Conservation (phyloP, 2,888 invertebrate genomes). For the Phania funesta region DNA sequence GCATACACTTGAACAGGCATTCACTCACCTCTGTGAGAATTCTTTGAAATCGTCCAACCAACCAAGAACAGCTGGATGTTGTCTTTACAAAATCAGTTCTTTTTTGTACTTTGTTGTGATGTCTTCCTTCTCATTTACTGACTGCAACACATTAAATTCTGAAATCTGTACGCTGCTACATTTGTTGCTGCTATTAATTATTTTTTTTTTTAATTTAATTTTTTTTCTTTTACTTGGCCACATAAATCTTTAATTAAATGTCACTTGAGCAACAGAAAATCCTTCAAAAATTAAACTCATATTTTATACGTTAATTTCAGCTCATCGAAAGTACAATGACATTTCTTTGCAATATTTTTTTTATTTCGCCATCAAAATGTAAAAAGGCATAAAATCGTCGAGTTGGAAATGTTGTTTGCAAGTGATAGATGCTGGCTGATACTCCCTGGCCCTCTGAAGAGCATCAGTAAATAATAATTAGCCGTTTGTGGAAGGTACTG, state of each 20-base stretch:
- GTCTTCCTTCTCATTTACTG: background rate
- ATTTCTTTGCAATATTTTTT: constrained; percentile 11
- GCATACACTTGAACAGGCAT: background rate
- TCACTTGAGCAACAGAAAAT: constrained; percentile 54
- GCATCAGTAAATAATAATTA: background rate
- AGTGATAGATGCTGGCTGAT: background rate
- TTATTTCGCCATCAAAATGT: constrained; percentile 14
- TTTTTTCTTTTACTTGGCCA: constrained; percentile 10
- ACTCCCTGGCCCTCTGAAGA: background rate
- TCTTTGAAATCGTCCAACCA: background rate
- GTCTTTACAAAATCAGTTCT: constrained; percentile 33
- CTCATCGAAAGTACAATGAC: constrained; percentile 50
- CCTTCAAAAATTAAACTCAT: constrained; percentile 49
- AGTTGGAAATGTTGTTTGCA: background rate
- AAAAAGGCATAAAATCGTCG: background rate
- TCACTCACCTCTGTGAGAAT: constrained; percentile 33
- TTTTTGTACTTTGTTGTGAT: background rate
- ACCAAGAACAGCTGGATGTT: constrained; percentile 57
- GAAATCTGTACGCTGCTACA: background rate
- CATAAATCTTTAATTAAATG: constrained; percentile 63
- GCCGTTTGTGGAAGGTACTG: background rate
- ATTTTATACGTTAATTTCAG: constrained; percentile 47
- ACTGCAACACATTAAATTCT: constrained; percentile 31
- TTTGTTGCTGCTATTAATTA: background rate
- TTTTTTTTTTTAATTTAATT: background rate